Evolutionary conservation across 2,888 invertebrate genomes (phyloP).

Genomic region (Dioctria rufipes): DNA sequence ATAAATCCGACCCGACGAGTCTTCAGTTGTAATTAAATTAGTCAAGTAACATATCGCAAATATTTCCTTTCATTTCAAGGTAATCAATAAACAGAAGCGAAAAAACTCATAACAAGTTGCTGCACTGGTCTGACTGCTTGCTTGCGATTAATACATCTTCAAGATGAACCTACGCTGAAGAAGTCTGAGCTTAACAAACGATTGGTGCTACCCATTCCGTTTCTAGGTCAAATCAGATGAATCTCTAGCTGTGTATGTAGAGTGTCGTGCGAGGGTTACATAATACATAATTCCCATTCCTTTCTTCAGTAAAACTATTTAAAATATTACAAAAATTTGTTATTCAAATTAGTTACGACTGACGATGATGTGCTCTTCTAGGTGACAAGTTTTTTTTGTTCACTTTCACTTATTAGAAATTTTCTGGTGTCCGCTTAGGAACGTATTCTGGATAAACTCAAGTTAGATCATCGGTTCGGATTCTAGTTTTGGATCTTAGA

Average conservation of each 20-base stretch:
- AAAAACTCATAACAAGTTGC: no score
- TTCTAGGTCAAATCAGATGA: conserved; percentile 37
- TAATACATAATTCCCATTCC: no score
- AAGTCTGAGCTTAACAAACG: not conserved
- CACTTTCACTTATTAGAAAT: conserved; percentile 31
- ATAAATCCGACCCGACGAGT: no score
- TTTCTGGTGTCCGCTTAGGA: conserved; percentile 25
- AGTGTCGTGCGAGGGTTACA: conserved; percentile 2
- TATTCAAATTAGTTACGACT: conserved; percentile 25
- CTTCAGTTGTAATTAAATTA: no score
- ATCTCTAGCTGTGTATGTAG: not conserved
- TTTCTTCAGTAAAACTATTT: not conserved
- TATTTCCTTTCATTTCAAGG: not conserved
- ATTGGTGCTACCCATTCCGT: not conserved
- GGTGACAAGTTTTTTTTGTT: conserved; percentile 14
- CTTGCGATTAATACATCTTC: no score
- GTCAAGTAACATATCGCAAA: no score
- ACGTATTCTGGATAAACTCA: not conserved
- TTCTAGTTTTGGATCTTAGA: not conserved
- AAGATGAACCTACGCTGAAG: no score
- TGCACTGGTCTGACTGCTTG: no score
- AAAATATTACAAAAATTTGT: conserved; percentile 12
- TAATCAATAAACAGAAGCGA: not conserved
- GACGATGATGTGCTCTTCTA: conserved; percentile 1
- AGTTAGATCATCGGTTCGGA: not conserved